Conservation (phyloP, 2,113 vertebrate species). For the Stigmatopora argus region DNA sequence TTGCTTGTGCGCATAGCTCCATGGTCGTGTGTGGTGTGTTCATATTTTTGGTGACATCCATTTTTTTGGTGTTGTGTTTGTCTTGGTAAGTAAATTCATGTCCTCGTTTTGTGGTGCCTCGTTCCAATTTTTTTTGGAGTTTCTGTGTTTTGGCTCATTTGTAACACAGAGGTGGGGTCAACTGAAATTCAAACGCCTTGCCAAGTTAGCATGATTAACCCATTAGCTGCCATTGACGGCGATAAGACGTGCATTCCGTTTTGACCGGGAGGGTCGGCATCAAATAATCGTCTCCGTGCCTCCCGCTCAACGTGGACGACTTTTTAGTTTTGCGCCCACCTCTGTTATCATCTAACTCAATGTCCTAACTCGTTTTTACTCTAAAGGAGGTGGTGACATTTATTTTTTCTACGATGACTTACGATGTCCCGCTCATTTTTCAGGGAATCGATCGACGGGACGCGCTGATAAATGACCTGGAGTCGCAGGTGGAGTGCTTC, state of each 20-base stretch:
- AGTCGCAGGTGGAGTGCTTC: slow-evolving; percentile 83
- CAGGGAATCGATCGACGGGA: slow-evolving; percentile 80
- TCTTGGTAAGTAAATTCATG: slow-evolving; percentile 44
- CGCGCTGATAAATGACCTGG: slow-evolving; percentile 78
- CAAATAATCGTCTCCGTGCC: too few species aligned
- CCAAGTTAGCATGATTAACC: too few species aligned
- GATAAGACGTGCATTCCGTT: too few species aligned
- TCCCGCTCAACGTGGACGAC: too few species aligned
- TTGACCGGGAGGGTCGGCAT: too few species aligned
- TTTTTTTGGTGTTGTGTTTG: slow-evolving; percentile 31
- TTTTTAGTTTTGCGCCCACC: background rate
- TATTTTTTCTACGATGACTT: background rate
- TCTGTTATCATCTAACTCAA: background rate
- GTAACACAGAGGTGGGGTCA: background rate
- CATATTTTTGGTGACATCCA: slow-evolving; percentile 33
- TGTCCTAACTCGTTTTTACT: slow-evolving; percentile 1
- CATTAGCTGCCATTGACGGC: too few species aligned
- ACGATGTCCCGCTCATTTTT: slow-evolving; percentile 5
- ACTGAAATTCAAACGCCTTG: background rate
- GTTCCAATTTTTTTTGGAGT: slow-evolving; percentile 36
- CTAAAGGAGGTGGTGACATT: slow-evolving; percentile 7
- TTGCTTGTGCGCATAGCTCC: slow-evolving; percentile 48
- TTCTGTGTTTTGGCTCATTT: background rate
- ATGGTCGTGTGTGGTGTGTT: slow-evolving; percentile 47
- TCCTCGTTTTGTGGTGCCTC: slow-evolving; percentile 36